A percentile compares a stretch with the other conserved stretches of the same genome.
Conservation (phyloP, 2,113 vertebrate species). For the Anarrhichthys ocellatus region DNA sequence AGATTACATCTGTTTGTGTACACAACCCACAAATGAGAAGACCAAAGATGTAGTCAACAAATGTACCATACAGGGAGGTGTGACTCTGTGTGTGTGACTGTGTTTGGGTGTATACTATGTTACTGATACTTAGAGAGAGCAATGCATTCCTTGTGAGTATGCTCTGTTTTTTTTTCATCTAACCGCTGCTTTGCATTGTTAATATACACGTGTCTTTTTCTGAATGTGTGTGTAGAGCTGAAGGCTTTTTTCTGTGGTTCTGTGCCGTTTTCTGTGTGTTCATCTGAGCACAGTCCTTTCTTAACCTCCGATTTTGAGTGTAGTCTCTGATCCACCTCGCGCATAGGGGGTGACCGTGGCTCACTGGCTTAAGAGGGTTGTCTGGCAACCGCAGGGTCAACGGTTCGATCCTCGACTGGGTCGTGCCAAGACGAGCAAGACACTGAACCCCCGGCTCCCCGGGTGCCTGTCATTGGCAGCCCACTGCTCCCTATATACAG, state of each 20-base stretch:
- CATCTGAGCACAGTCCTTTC: neutral
- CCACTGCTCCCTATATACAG: too few relatives aligned
- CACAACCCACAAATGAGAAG: slow-evolving; percentile 70
- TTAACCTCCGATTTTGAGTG: neutral
- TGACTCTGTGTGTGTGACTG: neutral
- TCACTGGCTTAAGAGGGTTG: too few relatives aligned
- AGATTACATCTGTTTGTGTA: slow-evolving; percentile 76
- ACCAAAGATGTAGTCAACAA: slow-evolving; percentile 51
- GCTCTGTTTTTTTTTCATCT: neutral
- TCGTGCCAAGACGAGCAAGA: too few relatives aligned
- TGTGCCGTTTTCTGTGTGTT: neutral
- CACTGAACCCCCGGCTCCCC: too few relatives aligned
- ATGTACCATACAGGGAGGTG: slow-evolving; percentile 22
- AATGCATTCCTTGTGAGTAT: neutral
- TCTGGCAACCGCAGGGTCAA: too few relatives aligned
- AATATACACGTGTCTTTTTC: neutral
- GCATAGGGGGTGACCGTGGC: too few relatives aligned
- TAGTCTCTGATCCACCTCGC: slow-evolving; percentile 23
- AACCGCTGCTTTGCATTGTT: slow-evolving; percentile 2
- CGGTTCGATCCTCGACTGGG: too few relatives aligned
- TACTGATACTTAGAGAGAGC: neutral
- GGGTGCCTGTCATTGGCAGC: too few relatives aligned
- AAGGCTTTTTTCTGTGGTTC: neutral
- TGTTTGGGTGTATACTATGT: neutral
- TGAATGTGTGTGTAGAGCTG: neutral